Percentiles rank a stretch among this genome's conserved stretches.
Conservation (phyloP, 2,113 vertebrate species). For the Prolemur simus region DNA sequence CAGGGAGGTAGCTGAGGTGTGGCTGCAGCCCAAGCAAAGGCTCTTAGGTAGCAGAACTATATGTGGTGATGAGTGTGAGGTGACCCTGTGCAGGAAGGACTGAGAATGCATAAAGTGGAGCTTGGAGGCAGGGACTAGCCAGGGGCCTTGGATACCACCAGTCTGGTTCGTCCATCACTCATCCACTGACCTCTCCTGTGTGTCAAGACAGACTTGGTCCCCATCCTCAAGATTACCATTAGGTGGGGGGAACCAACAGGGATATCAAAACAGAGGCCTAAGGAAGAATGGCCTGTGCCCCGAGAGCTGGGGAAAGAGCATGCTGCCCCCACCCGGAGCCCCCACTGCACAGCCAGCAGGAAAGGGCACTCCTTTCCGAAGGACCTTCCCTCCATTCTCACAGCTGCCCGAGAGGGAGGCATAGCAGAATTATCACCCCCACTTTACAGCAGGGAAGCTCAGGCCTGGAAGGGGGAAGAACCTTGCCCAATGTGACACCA, state of each 20-base stretch:
- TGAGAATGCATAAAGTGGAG: neutral
- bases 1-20: neutral
- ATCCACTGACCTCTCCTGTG: neutral
- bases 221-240: neutral
- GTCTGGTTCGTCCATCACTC: neutral
- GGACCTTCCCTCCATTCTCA: neutral
- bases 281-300: neutral
- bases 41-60: neutral
- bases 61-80: neutral
- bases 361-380: neutral
- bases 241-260: neutral
- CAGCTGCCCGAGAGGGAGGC: neutral
- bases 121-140: neutral
- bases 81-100: neutral
- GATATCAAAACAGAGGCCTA: neutral
- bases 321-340: neutral
- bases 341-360: neutral
- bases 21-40: neutral
- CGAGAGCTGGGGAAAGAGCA: fast-evolving
- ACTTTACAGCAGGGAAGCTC: neutral
- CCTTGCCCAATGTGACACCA: neutral
- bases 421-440: neutral
- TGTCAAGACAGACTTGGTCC: neutral
- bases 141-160: neutral
- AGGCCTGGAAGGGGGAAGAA: neutral